A percentile compares a stretch with the other conserved stretches of the same genome.
Conservation (phyloP, 2,797 vertebrate genomes). For the Molossus alvarezi region DNA sequence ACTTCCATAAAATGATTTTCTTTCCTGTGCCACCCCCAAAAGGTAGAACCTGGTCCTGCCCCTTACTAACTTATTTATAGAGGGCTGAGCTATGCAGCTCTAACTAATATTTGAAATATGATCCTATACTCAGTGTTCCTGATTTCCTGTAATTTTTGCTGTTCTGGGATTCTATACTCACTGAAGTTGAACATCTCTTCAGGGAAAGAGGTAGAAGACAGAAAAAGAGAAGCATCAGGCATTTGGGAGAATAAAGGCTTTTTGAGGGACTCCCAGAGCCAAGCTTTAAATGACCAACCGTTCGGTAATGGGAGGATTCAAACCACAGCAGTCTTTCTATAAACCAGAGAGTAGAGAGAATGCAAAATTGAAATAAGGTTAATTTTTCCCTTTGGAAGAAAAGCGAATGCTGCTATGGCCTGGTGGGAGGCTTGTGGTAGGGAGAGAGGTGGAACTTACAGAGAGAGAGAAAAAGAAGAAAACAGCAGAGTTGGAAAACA, state of each 20-base stretch:
- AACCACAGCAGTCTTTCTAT: background rate
- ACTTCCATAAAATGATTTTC: background rate
- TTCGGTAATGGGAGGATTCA: background rate
- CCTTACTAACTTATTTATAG: background rate
- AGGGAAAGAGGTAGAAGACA: background rate
- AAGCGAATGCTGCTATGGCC: background rate
- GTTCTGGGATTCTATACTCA: background rate
- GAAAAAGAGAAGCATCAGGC: background rate
- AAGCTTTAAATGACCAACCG: constrained; percentile 33
- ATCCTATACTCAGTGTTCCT: constrained; percentile 30
- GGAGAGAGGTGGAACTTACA: background rate
- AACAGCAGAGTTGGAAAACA: background rate
- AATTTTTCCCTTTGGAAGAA: constrained; percentile 18
- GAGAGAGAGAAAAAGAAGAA: background rate
- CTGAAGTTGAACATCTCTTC: background rate
- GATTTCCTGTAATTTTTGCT: constrained; percentile 19
- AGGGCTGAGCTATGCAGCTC: background rate
- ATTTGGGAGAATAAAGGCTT: constrained; percentile 34
- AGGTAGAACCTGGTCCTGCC: background rate
- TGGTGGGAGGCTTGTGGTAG: background rate
- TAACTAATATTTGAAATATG: constrained; percentile 31
- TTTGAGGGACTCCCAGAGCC: background rate
- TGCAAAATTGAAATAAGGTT: background rate
- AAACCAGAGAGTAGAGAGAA: constrained; percentile 14
- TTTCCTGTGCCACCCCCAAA: background rate